Base-by-base conservation (phyloP, 2,797 vertebrate species). In the Hirundo rustica region DNA sequence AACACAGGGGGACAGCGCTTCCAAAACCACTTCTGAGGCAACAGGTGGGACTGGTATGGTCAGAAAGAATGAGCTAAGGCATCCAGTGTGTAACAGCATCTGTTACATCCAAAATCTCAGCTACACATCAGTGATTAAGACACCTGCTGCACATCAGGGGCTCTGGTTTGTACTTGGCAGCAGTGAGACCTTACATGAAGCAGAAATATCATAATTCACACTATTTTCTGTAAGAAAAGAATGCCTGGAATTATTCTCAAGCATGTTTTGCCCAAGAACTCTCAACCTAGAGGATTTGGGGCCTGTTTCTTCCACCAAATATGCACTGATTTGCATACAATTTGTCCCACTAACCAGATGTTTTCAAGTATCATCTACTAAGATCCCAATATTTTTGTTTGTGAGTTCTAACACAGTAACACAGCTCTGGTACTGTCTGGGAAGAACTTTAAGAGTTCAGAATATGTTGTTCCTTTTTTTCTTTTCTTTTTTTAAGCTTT, bases 131-230 rank as follows among this genome's bases (percentile, higher is more conserved):
- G 73, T 48, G 85, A 34, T 8, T 21, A 4, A 44, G 40, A 2
- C 5, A 27, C 38, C 32, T 19, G 7, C 44, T 4, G 7, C 51
- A 22, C 29, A 19, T 1, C 40, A 19, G 0, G 1, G 62, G 42
- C 83, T 76, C 72, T 4, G n/a, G 40, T 23, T 73, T 51, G 55
- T 17, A 22, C 20, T 70, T 7, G 23, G 57, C 60, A 88, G 44
- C 15, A 30, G 21, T 25, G 61, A 34, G 10, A 32, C 29, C 65
- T 79, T 11, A 53, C 0, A 2, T 65, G 8, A 58, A 84, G 22
- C 2, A 84, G 42, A 22, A 72, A 75, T 29, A 71, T 11, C 42
- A 11, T 40, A 17, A 70, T 19, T 74, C 65, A 45, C 26, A 14
- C 5, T 20, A 11, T 55, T n/a, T 30, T 47, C 60, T 12, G 55